phyloP scores from a whole-genome alignment of 2,888 invertebrate genomes.

The Nemapogon koenigi region DNA sequence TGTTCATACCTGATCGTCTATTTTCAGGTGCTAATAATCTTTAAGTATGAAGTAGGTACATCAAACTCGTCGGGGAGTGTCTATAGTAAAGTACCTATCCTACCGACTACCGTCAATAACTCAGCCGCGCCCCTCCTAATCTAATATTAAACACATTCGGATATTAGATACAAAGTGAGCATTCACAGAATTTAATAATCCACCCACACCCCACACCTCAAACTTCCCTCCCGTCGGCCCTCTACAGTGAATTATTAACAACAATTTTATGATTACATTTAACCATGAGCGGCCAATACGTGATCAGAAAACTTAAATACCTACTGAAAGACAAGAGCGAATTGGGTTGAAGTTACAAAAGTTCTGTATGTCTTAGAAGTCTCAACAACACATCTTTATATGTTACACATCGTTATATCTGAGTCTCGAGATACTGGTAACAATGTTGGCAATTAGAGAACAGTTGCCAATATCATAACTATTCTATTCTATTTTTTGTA shows the following conservation, averaged over 20 bases:
- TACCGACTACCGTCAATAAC: conserved; percentile 14
- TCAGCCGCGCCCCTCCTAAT: conserved; percentile 42
- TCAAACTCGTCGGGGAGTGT: conserved; percentile 22
- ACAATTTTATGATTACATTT: conserved; percentile 65
- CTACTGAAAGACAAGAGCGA: too few species aligned
- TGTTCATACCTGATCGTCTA: too few species aligned
- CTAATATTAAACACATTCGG: conserved; percentile 64
- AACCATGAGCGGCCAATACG: conserved; percentile 51
- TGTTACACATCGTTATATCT: too few species aligned
- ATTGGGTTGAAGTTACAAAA: too few species aligned
- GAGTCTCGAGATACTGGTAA: too few species aligned
- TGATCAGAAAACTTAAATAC: conserved; percentile 51
- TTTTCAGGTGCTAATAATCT: too few species aligned
- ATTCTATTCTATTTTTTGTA: too few species aligned
- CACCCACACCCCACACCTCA: conserved; percentile 38
- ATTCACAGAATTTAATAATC: conserved; percentile 65
- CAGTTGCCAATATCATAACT: too few species aligned
- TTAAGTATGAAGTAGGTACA: too few species aligned
- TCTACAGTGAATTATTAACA: conserved; percentile 53
- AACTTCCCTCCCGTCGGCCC: conserved; percentile 20
- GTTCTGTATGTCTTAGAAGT: too few species aligned
- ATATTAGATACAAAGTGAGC: conserved; percentile 65
- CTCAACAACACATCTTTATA: too few species aligned
- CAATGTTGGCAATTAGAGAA: too few species aligned
- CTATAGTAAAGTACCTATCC: conserved; percentile 19